Conservation (phyloP, 1,140 invertebrate species). For the Heliconius hermathena region DNA sequence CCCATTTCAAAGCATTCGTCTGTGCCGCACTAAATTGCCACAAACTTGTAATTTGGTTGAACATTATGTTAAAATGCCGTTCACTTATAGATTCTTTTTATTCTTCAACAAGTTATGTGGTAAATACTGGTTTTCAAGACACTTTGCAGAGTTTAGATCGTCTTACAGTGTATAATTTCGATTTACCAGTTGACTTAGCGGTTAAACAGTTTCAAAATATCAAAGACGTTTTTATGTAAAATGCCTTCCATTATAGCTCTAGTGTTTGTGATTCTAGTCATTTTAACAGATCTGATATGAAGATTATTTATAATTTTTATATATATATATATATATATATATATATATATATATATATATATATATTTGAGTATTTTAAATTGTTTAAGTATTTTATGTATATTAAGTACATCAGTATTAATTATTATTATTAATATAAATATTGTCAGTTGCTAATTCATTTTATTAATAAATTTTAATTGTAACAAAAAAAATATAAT, state of each 20-base stretch:
- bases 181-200: constrained; percentile 97
- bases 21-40: constrained; percentile 96
- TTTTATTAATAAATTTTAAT: not conserved
- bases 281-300: constrained; percentile 8
- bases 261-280: constrained; percentile 4
- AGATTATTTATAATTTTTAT: constrained; percentile 11
- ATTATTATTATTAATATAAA: constrained; percentile 5
- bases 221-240: constrained; percentile 94
- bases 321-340: constrained; percentile 2
- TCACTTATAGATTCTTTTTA: constrained; percentile 95
- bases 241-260: constrained; percentile 52
- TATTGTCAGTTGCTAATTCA: not conserved
- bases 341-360: constrained; percentile 5
- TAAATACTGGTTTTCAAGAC: constrained; percentile 98
- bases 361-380: not conserved
- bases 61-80: constrained; percentile 94
- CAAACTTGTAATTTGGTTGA: constrained; percentile 95
- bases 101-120: constrained; percentile 96
- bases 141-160: constrained; percentile 94
- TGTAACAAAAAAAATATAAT: not conserved
- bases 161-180: constrained; percentile 93
- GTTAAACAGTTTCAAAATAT: constrained; percentile 98
- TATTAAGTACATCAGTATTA: constrained; percentile 18
- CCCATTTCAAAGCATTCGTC: constrained; percentile 99
- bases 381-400: constrained; percentile 6